Evolutionary conservation across 2,888 invertebrate genomes (phyloP).

Genomic region (Nomada fucata): DNA sequence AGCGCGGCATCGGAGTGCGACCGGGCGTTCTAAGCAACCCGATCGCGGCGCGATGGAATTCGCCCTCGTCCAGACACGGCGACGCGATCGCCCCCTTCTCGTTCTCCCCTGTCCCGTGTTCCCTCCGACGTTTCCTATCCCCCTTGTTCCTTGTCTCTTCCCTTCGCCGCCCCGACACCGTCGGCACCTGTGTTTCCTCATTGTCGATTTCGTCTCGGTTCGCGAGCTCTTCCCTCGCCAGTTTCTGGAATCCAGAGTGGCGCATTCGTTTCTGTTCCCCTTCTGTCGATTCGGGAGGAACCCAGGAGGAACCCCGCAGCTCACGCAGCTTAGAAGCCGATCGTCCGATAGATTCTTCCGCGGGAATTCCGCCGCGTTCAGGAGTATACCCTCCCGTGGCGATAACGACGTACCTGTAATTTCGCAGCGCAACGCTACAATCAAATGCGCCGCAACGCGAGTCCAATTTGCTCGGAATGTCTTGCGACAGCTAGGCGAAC

Average conservation of each 20-base stretch:
- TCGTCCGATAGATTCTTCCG: slow-evolving; percentile 34
- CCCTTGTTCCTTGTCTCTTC: not conserved
- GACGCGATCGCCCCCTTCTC: slow-evolving; percentile 65
- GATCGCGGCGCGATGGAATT: slow-evolving; percentile 76
- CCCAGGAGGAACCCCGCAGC: not conserved
- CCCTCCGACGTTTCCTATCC: not conserved
- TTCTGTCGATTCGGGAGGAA: not conserved
- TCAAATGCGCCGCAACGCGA: no score
- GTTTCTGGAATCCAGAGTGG: slow-evolving; percentile 16
- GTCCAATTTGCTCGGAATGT: no score
- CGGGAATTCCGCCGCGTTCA: not conserved
- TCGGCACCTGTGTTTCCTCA: slow-evolving; percentile 39
- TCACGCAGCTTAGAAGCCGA: slow-evolving; percentile 39
- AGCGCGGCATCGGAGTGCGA: slow-evolving; percentile 60
- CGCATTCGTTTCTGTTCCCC: not conserved
- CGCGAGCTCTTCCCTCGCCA: slow-evolving; percentile 30
- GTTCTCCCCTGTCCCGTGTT: slow-evolving; percentile 43
- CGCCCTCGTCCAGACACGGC: slow-evolving; percentile 68
- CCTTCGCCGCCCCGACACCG: slow-evolving; percentile 46
- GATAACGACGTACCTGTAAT: no score
- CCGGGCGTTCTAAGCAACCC: slow-evolving; percentile 74
- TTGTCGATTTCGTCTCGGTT: slow-evolving; percentile 54
- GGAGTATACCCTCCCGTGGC: not conserved
- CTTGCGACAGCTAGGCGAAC: no score
- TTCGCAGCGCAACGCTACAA: no score